phyloP scores from a whole-genome alignment of 1,140 invertebrate species.

The Augochlora pura region DNA sequence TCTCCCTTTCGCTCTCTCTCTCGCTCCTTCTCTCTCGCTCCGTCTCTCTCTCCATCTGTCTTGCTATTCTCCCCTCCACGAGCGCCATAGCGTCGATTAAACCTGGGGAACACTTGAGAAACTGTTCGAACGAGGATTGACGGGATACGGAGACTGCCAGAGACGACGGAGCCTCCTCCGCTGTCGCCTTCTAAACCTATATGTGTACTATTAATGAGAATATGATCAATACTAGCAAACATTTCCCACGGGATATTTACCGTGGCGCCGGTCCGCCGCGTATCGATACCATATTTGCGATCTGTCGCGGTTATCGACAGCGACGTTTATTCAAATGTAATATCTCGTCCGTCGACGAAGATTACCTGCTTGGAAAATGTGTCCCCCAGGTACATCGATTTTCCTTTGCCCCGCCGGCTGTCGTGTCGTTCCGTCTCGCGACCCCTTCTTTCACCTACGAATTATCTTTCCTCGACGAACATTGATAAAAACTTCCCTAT shows the following conservation, averaged over 20 bases:
- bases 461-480: conserved; percentile 1
- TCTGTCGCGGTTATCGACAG: conserved; percentile 71
- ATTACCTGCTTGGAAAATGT: conserved; percentile 76
- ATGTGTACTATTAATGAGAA: conserved; percentile 74
- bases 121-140: conserved; percentile 6
- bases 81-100: conserved; percentile 15
- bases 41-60: neutral
- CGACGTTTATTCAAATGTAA: conserved; percentile 81
- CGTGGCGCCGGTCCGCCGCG: conserved; percentile 48
- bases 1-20: neutral
- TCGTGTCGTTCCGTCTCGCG: conserved; percentile 24
- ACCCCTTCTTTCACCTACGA: neutral
- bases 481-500: conserved; percentile 41
- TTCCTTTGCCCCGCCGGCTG: conserved; percentile 26
- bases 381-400: conserved; percentile 71
- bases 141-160: neutral
- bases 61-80: no score
- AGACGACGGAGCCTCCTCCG: neutral
- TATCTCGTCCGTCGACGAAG: conserved; percentile 77
- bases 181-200: conserved; percentile 35
- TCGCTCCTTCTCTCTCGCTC: neutral
- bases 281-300: conserved; percentile 69
- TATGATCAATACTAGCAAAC: conserved; percentile 78
- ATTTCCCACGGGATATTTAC: conserved; percentile 76
- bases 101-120: conserved; percentile 11